Percentiles rank a stretch among this genome's conserved stretches.
phyloP scores from a whole-genome alignment of 2,888 invertebrate species.

The Leuctra nigra region DNA sequence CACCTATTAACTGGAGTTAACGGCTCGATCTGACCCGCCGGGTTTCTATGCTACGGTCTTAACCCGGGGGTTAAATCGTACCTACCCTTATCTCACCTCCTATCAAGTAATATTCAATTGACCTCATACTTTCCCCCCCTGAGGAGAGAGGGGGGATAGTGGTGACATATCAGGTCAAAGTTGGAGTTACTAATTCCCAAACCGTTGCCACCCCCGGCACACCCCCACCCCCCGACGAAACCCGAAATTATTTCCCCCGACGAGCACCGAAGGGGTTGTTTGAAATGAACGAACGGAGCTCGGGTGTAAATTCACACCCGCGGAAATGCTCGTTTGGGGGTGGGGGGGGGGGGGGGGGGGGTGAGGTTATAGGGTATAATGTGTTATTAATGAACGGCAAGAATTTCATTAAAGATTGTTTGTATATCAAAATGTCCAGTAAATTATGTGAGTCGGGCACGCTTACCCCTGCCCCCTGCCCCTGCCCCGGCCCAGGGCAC shows the following conservation, averaged over 20 bases:
- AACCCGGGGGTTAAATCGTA: too few relatives aligned
- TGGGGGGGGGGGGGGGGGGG: conserved; percentile 24
- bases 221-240: conserved; percentile 17
- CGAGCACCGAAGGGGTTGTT: conserved; percentile 20
- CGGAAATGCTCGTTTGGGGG: conserved; percentile 19
- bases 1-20: too few relatives aligned
- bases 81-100: too few relatives aligned
- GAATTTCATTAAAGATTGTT: conserved; percentile 60
- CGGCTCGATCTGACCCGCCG: too few relatives aligned
- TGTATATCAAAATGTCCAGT: conserved; percentile 55
- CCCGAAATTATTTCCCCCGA: conserved; percentile 23
- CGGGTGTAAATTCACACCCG: conserved; percentile 22
- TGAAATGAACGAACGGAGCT: conserved; percentile 20
- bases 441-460: conserved; percentile 44
- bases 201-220: conserved; percentile 9
- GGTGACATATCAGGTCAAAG: conserved; percentile 14
- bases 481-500: neutral
- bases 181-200: neutral
- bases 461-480: conserved; percentile 21
- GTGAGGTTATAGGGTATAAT: conserved; percentile 40
- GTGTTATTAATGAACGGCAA: conserved; percentile 61
- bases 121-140: conserved; percentile 12
- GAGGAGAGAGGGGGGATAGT: neutral
- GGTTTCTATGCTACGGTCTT: too few relatives aligned
- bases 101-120: neutral